Conservation (phyloP, 2,888 invertebrate species). For the Drosophila anomelani region DNA sequence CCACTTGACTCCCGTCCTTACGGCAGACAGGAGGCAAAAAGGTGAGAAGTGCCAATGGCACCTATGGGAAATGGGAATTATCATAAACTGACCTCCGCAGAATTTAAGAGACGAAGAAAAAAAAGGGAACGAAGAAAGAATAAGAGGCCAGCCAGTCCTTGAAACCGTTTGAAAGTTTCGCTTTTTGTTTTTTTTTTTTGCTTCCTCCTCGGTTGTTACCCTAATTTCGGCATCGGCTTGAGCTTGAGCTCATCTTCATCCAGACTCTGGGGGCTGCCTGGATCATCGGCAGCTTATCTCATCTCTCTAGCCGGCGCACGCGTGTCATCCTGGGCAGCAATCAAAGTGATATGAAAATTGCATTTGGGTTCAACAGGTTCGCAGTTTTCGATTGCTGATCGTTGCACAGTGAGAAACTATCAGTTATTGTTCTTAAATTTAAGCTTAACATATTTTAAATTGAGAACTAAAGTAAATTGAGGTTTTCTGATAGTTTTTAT, state of each 20-base stretch:
- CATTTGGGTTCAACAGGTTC: slow-evolving; percentile 82
- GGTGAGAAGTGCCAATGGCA: slow-evolving; percentile 72
- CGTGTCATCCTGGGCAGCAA: slow-evolving; percentile 80
- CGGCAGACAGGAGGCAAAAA: slow-evolving; percentile 40
- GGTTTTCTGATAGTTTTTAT: too few species aligned
- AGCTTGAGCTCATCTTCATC: slow-evolving; percentile 52
- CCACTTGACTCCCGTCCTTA: slow-evolving; percentile 75
- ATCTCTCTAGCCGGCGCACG: slow-evolving; percentile 67
- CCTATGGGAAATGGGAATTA: slow-evolving; percentile 81
- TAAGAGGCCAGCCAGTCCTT: slow-evolving; percentile 60
- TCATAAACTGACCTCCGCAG: slow-evolving; percentile 69
- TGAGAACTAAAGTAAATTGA: not conserved
- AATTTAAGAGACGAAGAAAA: slow-evolving; percentile 7
- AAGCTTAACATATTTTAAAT: not conserved
- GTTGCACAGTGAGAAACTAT: slow-evolving; percentile 18
- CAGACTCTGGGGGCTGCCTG: slow-evolving; percentile 39
- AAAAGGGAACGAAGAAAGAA: slow-evolving; percentile 4
- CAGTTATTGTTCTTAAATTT: not conserved
- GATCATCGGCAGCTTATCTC: slow-evolving; percentile 74
- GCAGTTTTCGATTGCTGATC: slow-evolving; percentile 54
- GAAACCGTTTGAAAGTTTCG: slow-evolving; percentile 81
- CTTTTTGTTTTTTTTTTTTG: slow-evolving; percentile 58
- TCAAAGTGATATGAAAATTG: slow-evolving; percentile 83
- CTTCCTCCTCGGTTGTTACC: slow-evolving; percentile 64
- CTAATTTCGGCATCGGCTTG: slow-evolving; percentile 67